These are phyloP conservation scores for Dromococcyx pavoninus DNA, from an alignment of 2,797 vertebrate species.

Conservation along the genomic window DNA sequence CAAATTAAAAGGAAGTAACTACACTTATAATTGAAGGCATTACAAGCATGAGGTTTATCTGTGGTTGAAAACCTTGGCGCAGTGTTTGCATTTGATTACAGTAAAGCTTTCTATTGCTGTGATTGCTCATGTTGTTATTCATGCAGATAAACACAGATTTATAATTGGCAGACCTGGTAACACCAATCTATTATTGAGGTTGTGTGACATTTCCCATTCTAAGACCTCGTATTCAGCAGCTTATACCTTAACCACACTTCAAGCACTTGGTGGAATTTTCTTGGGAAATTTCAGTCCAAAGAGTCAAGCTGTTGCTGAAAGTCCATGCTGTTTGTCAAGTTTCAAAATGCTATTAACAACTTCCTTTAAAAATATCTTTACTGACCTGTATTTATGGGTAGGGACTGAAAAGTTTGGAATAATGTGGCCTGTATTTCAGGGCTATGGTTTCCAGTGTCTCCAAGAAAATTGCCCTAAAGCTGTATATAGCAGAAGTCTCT, in stretches of 20 bases:
- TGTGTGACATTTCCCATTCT: slow-evolving; percentile 44
- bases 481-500: not conserved
- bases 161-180: slow-evolving; percentile 1
- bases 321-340: not conserved
- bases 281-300: not conserved
- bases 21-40: slow-evolving; percentile 28
- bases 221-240: slow-evolving; percentile 26
- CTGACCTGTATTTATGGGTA: not conserved
- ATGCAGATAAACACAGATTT: slow-evolving; percentile 25
- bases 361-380: slow-evolving; percentile 14
- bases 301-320: not conserved
- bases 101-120: slow-evolving; percentile 13
- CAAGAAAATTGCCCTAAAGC: not conserved
- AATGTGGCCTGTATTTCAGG: not conserved
- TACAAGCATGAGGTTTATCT: not conserved
- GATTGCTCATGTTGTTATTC: slow-evolving; percentile 33
- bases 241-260: slow-evolving; percentile 10
- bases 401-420: not conserved
- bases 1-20: slow-evolving; percentile 49
- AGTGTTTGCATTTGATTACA: slow-evolving; percentile 9
- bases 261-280: slow-evolving; percentile 22
- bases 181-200: not conserved
- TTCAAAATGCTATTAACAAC: not conserved
- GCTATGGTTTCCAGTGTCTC: not conserved
- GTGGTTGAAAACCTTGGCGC: slow-evolving; percentile 16